Base-by-base conservation (phyloP, 1,140 invertebrate species). In the Drosophila ogumai region DNA sequence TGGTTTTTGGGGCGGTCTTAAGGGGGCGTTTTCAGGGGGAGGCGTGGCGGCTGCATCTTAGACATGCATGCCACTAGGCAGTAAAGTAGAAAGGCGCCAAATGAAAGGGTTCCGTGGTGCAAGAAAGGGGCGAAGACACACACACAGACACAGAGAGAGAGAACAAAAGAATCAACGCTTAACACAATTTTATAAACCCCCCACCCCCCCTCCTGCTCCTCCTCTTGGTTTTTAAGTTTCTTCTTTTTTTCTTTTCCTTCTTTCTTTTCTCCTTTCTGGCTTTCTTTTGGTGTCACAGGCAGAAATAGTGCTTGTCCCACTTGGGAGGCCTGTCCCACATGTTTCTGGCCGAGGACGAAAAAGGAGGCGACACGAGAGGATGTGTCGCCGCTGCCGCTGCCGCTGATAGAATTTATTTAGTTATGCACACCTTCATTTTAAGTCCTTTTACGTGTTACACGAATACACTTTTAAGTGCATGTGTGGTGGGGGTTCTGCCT, bases 161-260 rank as follows among this genome's bases (percentile, higher is more conserved):
- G 76, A 87, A 90, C 84, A 88, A 88, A 88, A 74, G 84, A 88
- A 84, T 88, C 84, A 90, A 78, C 84, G 84, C 84, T 88, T 88
- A 88, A 88, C 84, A 88, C 84, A 88, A 87, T 88, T 87, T 84
- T 74, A 57, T 41, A 4, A 28, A 28, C 25, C 52, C 58, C 40
- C 32, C 36, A 22, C 38, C 32, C 17, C 38, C 19, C 3, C 41
- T 22, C 9, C 9, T 32, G 28, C 31, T n/a, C 3, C 28, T 6
- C n/a, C 49, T 32, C 10, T n/a, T 36, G 0, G 19, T 31, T 57
- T 69, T 56, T 43, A 41, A 43, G 44, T 43, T 58, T 32, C 46
- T 50, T 58, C 10, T 32, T 19, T 38, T 22, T 52, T 32, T 15
- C 12, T 28, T 13, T 19, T 10, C 12, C 3, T 31, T 38, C 15